Percentiles rank a stretch among this genome's conserved stretches.
These are phyloP conservation scores for Poeciliopsis turneri DNA, from an alignment of 2,797 vertebrate species.

Conservation along the genomic window DNA sequence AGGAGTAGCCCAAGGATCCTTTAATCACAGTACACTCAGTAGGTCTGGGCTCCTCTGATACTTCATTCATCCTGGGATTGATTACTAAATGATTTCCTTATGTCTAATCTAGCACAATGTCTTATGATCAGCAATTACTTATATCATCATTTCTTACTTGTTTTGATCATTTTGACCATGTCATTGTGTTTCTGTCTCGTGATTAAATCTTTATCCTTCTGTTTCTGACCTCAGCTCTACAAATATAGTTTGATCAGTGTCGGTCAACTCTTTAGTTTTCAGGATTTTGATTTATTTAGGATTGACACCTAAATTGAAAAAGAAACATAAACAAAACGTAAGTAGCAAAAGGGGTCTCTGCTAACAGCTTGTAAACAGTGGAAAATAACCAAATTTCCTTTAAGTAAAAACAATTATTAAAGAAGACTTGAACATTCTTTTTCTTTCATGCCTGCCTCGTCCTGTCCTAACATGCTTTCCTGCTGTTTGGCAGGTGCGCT, in stretches of 20 bases:
- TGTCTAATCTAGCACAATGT: neutral
- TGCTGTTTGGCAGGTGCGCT: neutral
- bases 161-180: neutral
- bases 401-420: neutral
- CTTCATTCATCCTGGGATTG: neutral
- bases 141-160: neutral
- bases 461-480: neutral
- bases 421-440: neutral
- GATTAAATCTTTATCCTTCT: neutral
- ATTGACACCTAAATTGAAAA: too few species aligned
- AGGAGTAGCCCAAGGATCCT: neutral
- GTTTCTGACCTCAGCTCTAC: neutral
- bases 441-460: neutral
- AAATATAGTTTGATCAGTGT: too few species aligned
- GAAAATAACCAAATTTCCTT: neutral
- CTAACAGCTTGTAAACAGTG: too few species aligned
- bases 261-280: too few species aligned
- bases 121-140: neutral
- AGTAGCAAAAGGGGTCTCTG: neutral
- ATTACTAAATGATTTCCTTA: neutral
- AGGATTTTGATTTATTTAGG: too few species aligned
- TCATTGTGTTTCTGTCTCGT: neutral
- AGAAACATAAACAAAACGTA: neutral
- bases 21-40: neutral
- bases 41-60: neutral